Evolutionary conservation across 2,113 vertebrate genomes (phyloP), one percentile per base, ranked within the genome.

Genomic region (Cinclus mexicanus): DNA sequence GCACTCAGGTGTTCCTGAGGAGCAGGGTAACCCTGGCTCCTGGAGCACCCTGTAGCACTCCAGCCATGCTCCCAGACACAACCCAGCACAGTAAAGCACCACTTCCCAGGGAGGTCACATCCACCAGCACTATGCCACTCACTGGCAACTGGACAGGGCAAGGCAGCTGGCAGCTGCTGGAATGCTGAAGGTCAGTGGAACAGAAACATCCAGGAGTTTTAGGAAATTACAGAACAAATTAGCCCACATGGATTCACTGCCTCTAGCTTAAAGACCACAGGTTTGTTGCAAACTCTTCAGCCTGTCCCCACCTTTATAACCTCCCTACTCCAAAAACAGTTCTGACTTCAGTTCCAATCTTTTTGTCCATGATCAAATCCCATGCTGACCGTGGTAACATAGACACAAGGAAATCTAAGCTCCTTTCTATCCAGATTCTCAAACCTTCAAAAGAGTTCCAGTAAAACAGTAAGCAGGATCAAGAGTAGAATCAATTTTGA

Each of bases 31-130:
- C 50, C 10, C 49, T 20, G 28, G 28, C 60, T 56, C 70, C 29
- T 57, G 44, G 20, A 59, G 71, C 49, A 90, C 35, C 53, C 35
- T 2, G 10, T 69, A 39, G 26, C 0, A 46, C n/a, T 16, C 1
- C 7, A 12, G 12, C 57, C 59, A 9, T 0, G 0, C 2, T 1
- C 9, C 13, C 14, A 31, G 33, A 55, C 31, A 28, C 35, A 7
- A 0, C 10, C 2, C 5, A 29, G 8, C 75, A 23, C 37, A 72
- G 76, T 15, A 89, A 26, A 0, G 18, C 84, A 10, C 8, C 35
- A 0, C 10, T 5, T 21, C 22, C 53, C 71, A 69, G 35, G 46
- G 71, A 71, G 57, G 33, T 0, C 5, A 11, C 47, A 35, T 2
- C 49, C 94, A 74, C 55, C 76, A 44, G 14, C 25, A 47, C 20